Conservation (phyloP, 2,888 invertebrate species). For the Melinaea marsaeus region DNA sequence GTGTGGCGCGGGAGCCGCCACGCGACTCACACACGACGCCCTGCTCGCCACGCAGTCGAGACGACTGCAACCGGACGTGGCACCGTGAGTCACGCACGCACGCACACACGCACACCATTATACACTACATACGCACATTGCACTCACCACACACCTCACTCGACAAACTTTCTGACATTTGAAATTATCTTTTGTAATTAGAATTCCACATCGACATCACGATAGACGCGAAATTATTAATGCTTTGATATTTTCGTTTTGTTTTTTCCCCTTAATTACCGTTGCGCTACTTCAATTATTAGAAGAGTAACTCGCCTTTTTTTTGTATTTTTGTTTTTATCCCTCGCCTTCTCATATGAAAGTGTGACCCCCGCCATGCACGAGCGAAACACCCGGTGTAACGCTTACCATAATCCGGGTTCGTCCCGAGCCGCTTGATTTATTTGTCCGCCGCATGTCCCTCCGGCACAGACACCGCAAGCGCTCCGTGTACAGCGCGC, state of each 20-base stretch:
- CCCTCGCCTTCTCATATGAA: slow-evolving; percentile 2
- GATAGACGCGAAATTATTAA: background rate
- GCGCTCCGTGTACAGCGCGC: slow-evolving; percentile 81
- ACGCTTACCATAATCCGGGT: slow-evolving; percentile 33
- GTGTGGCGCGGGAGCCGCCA: slow-evolving; percentile 69
- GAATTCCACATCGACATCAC: background rate
- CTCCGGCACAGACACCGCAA: slow-evolving; percentile 43
- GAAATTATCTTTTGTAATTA: no score
- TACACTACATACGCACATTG: slow-evolving; percentile 4
- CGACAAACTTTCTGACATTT: background rate
- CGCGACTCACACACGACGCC: slow-evolving; percentile 86
- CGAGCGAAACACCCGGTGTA: slow-evolving; percentile 41
- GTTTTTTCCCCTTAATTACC: no score
- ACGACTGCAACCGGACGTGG: slow-evolving; percentile 80
- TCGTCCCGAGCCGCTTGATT: slow-evolving; percentile 54
- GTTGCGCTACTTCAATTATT: no score
- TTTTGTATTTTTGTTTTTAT: background rate
- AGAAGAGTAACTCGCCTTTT: background rate
- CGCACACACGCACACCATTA: background rate
- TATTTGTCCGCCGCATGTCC: slow-evolving; percentile 28
- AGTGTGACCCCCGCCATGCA: slow-evolving; percentile 54
- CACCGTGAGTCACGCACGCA: slow-evolving; percentile 55
- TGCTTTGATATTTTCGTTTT: no score
- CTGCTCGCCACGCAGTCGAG: slow-evolving; percentile 88
- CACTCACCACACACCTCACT: background rate